Evolutionary conservation across 2,797 vertebrate species (phyloP).

Genomic region (Esox masquinongy): DNA sequence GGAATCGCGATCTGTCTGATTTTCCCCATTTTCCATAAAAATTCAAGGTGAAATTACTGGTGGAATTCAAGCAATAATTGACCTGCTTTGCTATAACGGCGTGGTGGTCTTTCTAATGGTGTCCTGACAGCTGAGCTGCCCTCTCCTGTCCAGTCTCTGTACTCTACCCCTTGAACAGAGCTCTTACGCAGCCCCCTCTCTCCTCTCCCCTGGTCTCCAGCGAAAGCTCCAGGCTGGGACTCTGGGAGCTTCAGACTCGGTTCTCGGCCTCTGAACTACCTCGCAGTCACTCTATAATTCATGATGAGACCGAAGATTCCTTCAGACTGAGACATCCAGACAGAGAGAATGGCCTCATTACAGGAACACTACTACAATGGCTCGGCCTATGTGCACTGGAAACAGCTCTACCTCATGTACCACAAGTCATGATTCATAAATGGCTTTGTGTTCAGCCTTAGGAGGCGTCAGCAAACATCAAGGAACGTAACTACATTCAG

Average conservation of each 20-base stretch:
- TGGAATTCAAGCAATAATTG: background rate
- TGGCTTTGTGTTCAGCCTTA: no score
- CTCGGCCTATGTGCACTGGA: background rate
- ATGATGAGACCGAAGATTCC: background rate
- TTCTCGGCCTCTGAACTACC: background rate
- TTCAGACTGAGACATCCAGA: background rate
- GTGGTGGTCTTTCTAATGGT: background rate
- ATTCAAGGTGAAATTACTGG: background rate
- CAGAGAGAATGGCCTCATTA: background rate
- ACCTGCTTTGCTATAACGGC: background rate
- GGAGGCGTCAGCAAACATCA: no score
- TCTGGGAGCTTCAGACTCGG: background rate
- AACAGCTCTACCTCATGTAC: no score
- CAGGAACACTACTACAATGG: background rate
- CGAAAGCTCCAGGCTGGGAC: background rate
- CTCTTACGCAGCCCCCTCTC: background rate
- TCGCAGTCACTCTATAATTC: conserved; percentile 1
- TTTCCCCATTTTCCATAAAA: background rate
- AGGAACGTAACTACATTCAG: no score
- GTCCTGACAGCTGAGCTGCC: conserved; percentile 16
- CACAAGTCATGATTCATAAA: no score
- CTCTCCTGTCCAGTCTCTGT: background rate
- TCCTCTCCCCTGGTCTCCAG: background rate
- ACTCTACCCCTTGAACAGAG: background rate
- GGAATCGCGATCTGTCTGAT: background rate